phyloP scores from a whole-genome alignment of 2,888 invertebrate species.

The Nomada ferruginata region DNA sequence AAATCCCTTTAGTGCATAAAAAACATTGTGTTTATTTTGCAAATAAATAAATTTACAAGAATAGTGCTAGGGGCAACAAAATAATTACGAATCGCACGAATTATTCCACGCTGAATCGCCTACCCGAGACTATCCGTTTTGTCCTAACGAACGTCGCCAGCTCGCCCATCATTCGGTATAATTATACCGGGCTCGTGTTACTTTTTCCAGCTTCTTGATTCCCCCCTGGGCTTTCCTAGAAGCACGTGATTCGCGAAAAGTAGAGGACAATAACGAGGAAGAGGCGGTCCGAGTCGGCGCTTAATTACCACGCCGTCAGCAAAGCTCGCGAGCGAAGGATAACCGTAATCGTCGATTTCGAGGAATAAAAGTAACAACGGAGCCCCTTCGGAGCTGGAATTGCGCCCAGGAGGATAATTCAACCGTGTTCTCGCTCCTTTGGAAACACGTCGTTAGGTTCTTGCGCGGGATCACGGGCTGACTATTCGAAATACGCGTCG shows the following conservation, averaged over 20 bases:
- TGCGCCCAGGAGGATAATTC: conserved; percentile 48
- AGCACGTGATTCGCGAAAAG: not conserved
- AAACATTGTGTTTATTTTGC: no score
- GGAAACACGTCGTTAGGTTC: conserved; percentile 47
- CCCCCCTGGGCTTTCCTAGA: not conserved
- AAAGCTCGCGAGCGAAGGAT: conserved; percentile 36
- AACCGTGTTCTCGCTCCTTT: conserved; percentile 25
- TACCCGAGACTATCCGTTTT: conserved; percentile 3
- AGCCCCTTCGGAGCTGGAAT: conserved; percentile 23
- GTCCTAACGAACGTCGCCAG: conserved; percentile 1
- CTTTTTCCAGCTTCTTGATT: not conserved
- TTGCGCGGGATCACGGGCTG: conserved; percentile 1
- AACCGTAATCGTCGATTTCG: conserved; percentile 62
- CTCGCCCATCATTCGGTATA: conserved; percentile 10
- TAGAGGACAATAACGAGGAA: conserved; percentile 19
- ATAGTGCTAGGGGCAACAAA: not conserved
- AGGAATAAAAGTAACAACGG: conserved; percentile 20
- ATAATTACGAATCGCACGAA: conserved; percentile 8
- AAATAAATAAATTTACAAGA: no score
- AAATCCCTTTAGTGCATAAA: no score
- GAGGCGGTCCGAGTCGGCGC: conserved; percentile 20
- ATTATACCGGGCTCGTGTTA: not conserved
- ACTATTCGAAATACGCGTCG: not conserved
- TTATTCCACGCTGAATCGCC: conserved; percentile 7
- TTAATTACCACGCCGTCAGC: conserved; percentile 68